Evolutionary conservation across 2,113 vertebrate genomes (phyloP).

Genomic region (Oxyura jamaicensis): DNA sequence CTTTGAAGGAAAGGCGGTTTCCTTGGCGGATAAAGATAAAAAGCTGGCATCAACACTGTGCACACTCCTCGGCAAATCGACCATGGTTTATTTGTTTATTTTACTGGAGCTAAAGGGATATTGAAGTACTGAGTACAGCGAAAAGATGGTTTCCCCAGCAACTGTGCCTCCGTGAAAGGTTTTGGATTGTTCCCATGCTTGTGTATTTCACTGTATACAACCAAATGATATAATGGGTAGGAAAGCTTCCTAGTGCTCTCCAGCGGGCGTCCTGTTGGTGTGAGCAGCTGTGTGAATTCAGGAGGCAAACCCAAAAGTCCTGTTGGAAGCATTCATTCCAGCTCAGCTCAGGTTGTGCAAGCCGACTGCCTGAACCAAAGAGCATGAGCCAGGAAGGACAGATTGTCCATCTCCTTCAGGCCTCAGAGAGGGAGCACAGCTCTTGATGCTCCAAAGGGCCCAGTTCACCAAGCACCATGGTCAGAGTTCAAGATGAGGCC

Average conservation of each 20-base stretch:
- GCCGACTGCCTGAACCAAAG: not conserved
- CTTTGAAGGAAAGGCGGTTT: not conserved
- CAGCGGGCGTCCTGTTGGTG: not conserved
- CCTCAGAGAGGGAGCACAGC: not conserved
- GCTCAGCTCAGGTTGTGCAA: not conserved
- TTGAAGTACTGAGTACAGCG: not conserved
- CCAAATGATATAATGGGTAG: not conserved
- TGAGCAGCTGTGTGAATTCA: not conserved
- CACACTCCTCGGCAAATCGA: not conserved
- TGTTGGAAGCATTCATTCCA: not conserved
- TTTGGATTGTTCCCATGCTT: conserved; percentile 9
- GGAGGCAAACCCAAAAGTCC: not conserved
- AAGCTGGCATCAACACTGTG: not conserved
- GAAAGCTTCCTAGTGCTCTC: not conserved
- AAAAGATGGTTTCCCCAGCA: conserved; percentile 42
- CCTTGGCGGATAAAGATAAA: not conserved
- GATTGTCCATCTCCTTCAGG: not conserved
- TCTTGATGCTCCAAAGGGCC: not conserved
- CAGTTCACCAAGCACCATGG: not conserved
- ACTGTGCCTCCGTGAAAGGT: not conserved
- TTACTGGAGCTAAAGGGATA: not conserved
- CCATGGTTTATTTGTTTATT: not conserved
- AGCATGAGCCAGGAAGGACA: not conserved
- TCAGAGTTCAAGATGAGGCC: not conserved
- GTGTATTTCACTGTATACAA: not conserved